Percentiles rank a stretch among this genome's conserved stretches.
phyloP scores from a whole-genome alignment of 2,113 vertebrate genomes.

The Ahaetulla prasina region DNA sequence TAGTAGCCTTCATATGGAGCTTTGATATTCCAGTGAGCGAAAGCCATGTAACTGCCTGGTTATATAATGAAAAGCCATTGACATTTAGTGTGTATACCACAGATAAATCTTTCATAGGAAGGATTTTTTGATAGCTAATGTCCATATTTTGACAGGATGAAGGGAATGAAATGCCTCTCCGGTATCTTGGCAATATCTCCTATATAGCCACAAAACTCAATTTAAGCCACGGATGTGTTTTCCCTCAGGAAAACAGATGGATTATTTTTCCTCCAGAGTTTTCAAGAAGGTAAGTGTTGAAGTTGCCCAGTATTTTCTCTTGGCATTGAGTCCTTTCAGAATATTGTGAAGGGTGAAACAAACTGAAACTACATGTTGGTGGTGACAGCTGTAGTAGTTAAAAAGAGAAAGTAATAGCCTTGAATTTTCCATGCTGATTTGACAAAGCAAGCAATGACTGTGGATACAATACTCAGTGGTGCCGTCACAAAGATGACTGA shows the following conservation, averaged over 20 bases:
- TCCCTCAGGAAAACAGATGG: constrained; percentile 27
- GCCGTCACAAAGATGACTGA: constrained; percentile 49
- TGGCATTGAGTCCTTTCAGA: constrained; percentile 36
- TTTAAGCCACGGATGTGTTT: constrained; percentile 36
- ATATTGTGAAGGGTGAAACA: constrained; percentile 28
- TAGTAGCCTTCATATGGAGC: constrained; percentile 14
- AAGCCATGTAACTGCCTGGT: background rate
- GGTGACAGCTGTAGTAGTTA: constrained; percentile 23
- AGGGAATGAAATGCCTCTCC: constrained; percentile 25
- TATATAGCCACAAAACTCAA: constrained; percentile 46
- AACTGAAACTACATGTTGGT: background rate
- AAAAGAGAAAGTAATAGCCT: constrained; percentile 45
- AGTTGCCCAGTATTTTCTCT: constrained; percentile 27
- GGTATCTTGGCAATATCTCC: constrained; percentile 32
- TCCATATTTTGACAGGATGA: constrained; percentile 8
- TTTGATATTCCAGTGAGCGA: constrained; percentile 3
- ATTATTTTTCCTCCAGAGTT: constrained; percentile 33
- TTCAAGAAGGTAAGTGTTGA: constrained; percentile 37
- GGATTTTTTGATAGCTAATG: constrained; percentile 14
- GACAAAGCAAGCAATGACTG: constrained; percentile 40
- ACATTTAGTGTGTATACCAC: constrained; percentile 4
- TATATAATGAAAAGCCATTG: constrained; percentile 39
- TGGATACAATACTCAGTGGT: constrained; percentile 42
- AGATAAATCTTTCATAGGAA: constrained; percentile 40
- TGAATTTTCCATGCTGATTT: constrained; percentile 57